Evolutionary conservation across 2,888 invertebrate genomes (phyloP).

Genomic region (Crioceris asparagi): DNA sequence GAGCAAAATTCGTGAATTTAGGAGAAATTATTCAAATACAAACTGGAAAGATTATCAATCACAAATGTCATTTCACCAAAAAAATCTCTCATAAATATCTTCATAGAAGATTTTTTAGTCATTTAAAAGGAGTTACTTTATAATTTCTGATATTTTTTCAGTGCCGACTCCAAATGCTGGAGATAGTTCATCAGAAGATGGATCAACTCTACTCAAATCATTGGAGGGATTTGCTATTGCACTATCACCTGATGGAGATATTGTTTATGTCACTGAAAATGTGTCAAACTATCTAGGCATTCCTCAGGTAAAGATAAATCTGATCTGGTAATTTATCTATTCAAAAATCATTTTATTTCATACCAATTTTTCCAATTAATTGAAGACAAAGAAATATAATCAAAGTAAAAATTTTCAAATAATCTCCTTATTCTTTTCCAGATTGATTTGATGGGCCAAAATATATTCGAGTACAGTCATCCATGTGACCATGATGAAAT

Average conservation of each 20-base stretch:
- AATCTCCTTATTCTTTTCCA: conserved; percentile 42
- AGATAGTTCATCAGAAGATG: conserved; percentile 11
- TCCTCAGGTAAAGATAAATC: conserved; percentile 57
- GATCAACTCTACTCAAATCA: conserved; percentile 46
- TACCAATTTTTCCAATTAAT: too few relatives aligned
- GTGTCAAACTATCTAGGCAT: conserved; percentile 85
- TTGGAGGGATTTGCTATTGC: conserved; percentile 87
- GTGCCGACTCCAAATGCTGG: conserved; percentile 40
- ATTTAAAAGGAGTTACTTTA: conserved; percentile 2
- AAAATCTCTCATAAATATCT: too few relatives aligned
- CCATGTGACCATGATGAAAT: conserved; percentile 94
- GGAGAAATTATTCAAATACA: too few relatives aligned
- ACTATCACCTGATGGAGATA: conserved; percentile 79
- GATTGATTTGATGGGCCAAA: conserved; percentile 95
- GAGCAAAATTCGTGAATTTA: too few relatives aligned
- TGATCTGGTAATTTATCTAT: background rate
- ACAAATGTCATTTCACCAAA: too few relatives aligned
- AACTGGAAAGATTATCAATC: too few relatives aligned
- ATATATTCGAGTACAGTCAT: conserved; percentile 87
- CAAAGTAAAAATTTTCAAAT: too few relatives aligned
- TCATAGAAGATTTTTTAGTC: too few relatives aligned
- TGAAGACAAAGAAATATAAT: too few relatives aligned
- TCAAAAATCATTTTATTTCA: background rate
- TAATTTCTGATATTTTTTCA: conserved; percentile 29
- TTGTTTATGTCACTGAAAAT: conserved; percentile 86